Evolutionary conservation across 2,797 vertebrate species (phyloP).

Genomic region (Coreius guichenoti): DNA sequence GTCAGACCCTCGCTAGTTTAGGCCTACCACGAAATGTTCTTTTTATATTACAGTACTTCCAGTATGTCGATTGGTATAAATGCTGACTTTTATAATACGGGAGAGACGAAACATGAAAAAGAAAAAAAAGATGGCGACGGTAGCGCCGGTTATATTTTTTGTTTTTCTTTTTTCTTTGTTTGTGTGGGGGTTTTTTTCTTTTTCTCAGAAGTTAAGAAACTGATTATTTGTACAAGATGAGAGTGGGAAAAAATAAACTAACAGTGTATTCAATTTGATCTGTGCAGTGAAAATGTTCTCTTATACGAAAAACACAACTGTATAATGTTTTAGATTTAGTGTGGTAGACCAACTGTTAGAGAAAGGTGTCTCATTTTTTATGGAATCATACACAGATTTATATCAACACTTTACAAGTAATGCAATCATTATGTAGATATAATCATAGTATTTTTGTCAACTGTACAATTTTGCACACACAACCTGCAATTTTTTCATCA

Average conservation of each 20-base stretch:
- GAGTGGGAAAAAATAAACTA: conserved; percentile 70
- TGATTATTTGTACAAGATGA: conserved; percentile 88
- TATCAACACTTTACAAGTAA: conserved; percentile 93
- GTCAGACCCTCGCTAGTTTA: conserved; percentile 80
- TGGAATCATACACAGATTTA: conserved; percentile 91
- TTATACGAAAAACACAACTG: conserved; percentile 89
- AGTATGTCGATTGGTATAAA: conserved; percentile 94
- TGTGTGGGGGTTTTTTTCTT: conserved; percentile 73
- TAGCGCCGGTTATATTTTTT: conserved; percentile 90
- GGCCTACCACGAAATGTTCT: conserved; percentile 86
- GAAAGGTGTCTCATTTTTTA: conserved; percentile 92
- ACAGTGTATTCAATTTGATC: conserved; percentile 92
- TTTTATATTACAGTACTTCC: conserved; percentile 92
- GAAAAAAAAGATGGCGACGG: conserved; percentile 77
- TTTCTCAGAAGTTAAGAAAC: conserved; percentile 87
- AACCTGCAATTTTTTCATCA: conserved; percentile 88
- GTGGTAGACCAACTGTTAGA: conserved; percentile 89
- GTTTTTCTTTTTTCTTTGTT: conserved; percentile 77
- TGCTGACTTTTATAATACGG: conserved; percentile 95
- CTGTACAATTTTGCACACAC: conserved; percentile 90
- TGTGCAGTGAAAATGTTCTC: conserved; percentile 94
- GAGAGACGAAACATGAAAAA: conserved; percentile 72
- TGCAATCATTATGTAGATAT: conserved; percentile 88
- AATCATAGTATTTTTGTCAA: conserved; percentile 86
- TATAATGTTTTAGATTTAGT: conserved; percentile 94